These are phyloP conservation scores for Otis tarda DNA, from an alignment of 2,113 vertebrate genomes.

Conservation along the genomic window DNA sequence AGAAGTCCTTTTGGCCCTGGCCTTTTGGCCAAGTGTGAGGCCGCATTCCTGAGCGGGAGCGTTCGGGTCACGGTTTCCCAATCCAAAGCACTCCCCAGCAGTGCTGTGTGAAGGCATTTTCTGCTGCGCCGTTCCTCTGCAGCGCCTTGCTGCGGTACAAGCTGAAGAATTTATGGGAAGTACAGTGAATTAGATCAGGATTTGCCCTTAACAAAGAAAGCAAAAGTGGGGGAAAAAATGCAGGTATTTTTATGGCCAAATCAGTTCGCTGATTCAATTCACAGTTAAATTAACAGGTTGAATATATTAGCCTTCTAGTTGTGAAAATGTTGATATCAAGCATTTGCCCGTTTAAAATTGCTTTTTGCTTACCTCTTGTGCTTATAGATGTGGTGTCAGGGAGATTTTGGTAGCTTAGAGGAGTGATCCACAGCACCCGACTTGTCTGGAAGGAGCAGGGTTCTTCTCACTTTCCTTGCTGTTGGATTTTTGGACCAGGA, in stretches of 20 bases:
- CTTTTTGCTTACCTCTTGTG: not conserved
- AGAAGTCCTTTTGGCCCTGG: not conserved
- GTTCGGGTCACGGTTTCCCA: not conserved
- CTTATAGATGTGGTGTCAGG: not conserved
- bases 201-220: not conserved
- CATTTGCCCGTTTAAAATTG: not conserved
- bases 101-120: not conserved
- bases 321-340: not conserved
- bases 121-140: not conserved
- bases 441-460: not conserved
- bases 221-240: fast-evolving
- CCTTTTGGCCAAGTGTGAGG: not conserved
- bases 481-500: not conserved
- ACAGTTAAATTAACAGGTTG: not conserved
- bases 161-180: not conserved
- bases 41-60: not conserved
- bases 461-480: not conserved
- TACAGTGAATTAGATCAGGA: not conserved
- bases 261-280: not conserved
- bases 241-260: not conserved
- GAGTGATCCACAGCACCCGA: not conserved
- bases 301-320: not conserved
- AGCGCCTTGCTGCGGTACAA: not conserved
- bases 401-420: not conserved
- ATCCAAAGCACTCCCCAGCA: not conserved